Conservation (phyloP, 37 sponge, comb jelly and placozoan species). For the Amphimedon queenslandica region DNA sequence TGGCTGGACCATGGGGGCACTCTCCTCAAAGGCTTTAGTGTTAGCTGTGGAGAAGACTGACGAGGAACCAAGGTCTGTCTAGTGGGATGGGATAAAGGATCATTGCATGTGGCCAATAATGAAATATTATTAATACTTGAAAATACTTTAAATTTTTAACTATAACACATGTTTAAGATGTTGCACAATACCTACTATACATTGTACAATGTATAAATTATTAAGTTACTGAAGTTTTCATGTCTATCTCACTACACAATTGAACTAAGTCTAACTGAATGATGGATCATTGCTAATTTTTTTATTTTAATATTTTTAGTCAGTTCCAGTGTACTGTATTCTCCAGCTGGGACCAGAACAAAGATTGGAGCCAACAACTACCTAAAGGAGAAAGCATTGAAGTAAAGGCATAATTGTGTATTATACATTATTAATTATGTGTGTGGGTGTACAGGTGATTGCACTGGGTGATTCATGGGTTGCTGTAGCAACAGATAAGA, state of each 20-base stretch:
- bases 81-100: no score
- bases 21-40: slow-evolving; percentile 42
- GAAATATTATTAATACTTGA: no score
- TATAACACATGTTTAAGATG: neutral
- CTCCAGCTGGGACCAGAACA: slow-evolving; percentile 47
- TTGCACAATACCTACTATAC: neutral
- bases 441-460: slow-evolving; percentile 3
- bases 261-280: neutral
- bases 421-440: neutral
- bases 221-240: neutral
- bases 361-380: slow-evolving; percentile 66
- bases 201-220: neutral
- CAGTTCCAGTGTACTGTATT: slow-evolving; percentile 72
- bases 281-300: neutral
- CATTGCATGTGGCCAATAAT: no score
- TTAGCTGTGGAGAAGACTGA: slow-evolving; percentile 48
- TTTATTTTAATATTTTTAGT: slow-evolving; percentile 32
- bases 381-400: slow-evolving; percentile 50
- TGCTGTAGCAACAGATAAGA: slow-evolving; percentile 66
- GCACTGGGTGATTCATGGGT: slow-evolving; percentile 66
- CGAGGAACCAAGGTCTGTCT: slow-evolving; percentile 38
- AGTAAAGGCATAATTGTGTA: slow-evolving; percentile 15
- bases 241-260: no score
- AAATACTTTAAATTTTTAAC: no score
- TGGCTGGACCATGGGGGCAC: slow-evolving; percentile 59